Conservation (phyloP, 2,888 invertebrate genomes). For the Lypha dubia region DNA sequence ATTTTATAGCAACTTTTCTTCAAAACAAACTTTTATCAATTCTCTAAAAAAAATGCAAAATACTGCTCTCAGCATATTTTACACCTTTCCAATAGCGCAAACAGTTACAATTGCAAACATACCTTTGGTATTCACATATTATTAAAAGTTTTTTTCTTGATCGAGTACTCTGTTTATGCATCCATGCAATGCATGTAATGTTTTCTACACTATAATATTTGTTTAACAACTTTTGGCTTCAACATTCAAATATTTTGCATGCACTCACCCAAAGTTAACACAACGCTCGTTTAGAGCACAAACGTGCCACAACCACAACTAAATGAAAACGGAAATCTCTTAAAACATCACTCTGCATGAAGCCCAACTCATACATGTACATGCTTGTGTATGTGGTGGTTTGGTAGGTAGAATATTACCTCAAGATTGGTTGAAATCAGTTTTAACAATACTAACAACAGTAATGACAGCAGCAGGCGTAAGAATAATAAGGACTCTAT, state of each 20-base stretch:
- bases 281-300: conserved; percentile 57
- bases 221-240: conserved; percentile 50
- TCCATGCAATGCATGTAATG: conserved; percentile 44
- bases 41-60: conserved; percentile 14
- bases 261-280: conserved; percentile 63
- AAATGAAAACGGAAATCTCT: conserved; percentile 69
- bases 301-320: conserved; percentile 61
- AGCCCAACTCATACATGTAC: conserved; percentile 6
- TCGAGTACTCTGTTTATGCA: neutral
- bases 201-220: conserved; percentile 44
- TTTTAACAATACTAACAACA: neutral
- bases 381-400: neutral
- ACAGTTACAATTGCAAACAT: conserved; percentile 14
- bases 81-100: conserved; percentile 36
- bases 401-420: conserved; percentile 19
- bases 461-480: conserved; percentile 9
- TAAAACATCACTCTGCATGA: conserved; percentile 33
- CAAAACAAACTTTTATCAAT: too few relatives aligned
- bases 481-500: conserved; percentile 26
- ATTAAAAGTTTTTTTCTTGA: neutral
- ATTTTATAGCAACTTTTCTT: too few relatives aligned
- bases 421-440: conserved; percentile 27
- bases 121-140: neutral
- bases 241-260: conserved; percentile 64
- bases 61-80: conserved; percentile 61